Conservation (phyloP, 2,888 invertebrate genomes). For the Pemphredon lugubris region DNA sequence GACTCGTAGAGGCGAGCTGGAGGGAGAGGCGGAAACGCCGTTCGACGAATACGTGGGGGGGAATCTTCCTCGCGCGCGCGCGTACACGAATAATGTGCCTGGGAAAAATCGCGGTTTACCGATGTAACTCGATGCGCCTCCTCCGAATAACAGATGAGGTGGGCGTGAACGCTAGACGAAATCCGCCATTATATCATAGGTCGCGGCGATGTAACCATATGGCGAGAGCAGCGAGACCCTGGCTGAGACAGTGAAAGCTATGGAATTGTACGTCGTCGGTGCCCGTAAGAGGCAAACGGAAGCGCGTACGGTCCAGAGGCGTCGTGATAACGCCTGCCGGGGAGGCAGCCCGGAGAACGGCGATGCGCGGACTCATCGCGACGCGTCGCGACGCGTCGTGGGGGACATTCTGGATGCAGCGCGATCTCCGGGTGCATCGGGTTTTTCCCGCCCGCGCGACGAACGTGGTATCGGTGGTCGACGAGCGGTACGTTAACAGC, state of each 20-base stretch:
- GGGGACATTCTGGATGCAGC: conserved; percentile 11
- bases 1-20: no score
- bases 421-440: not conserved
- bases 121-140: no score
- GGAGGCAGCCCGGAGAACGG: conserved; percentile 34
- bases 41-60: no score
- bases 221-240: conserved; percentile 42
- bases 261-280: conserved; percentile 58
- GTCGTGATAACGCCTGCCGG: conserved; percentile 20
- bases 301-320: conserved; percentile 6
- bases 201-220: conserved; percentile 70
- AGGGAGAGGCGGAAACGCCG: no score
- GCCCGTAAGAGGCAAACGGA: conserved; percentile 59
- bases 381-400: conserved; percentile 5
- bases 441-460: not conserved
- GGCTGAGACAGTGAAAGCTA: conserved; percentile 72
- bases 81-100: no score
- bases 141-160: no score
- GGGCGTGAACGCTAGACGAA: no score
- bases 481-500: conserved; percentile 2
- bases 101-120: no score
- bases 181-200: conserved; percentile 70
- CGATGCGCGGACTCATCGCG: conserved; percentile 24
- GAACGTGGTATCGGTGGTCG: not conserved
- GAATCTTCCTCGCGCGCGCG: no score